Conservation (phyloP, 2,797 vertebrate species). For the Ficedula albicollis region DNA sequence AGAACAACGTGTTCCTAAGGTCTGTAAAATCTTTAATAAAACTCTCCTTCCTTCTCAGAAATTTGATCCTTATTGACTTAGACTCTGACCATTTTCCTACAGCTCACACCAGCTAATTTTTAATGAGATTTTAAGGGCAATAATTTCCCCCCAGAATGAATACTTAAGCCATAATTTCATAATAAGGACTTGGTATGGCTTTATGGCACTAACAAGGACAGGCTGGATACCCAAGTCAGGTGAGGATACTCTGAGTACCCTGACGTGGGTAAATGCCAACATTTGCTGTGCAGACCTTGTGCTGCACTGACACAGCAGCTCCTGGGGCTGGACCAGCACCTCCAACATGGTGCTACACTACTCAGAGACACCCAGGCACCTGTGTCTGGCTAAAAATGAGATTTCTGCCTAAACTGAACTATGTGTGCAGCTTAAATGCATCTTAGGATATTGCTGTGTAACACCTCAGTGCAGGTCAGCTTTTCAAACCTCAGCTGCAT, state of each 20-base stretch:
- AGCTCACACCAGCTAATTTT: background rate
- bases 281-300: background rate
- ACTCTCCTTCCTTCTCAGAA: slow-evolving; percentile 21
- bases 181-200: background rate
- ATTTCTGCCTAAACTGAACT: background rate
- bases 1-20: background rate
- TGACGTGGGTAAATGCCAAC: background rate
- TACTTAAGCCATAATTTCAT: background rate
- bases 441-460: background rate
- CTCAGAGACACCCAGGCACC: background rate
- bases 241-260: background rate
- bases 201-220: background rate
- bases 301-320: background rate
- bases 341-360: accelerated
- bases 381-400: background rate
- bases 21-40: slow-evolving; percentile 23
- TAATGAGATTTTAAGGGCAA: background rate
- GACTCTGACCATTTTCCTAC: background rate
- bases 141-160: background rate
- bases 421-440: background rate
- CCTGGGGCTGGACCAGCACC: background rate
- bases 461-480: background rate
- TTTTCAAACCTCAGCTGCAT: background rate
- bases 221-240: background rate
- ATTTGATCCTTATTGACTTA: background rate